Base-by-base conservation (phyloP, 1,140 invertebrate species). In the Galleria mellonella region DNA sequence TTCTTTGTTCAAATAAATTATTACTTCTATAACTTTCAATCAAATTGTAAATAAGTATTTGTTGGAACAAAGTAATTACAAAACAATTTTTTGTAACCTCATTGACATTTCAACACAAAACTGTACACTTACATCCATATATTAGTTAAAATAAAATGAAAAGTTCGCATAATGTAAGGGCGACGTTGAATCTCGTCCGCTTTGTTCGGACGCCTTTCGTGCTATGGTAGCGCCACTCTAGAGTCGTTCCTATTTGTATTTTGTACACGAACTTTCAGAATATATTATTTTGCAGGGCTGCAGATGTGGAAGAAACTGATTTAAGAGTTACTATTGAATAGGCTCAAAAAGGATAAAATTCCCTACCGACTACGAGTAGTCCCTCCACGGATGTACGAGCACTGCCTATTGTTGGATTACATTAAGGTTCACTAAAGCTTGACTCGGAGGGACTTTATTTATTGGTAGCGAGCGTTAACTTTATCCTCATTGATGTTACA, bases 221-320 rank as follows among this genome's bases (percentile, higher is more conserved):
- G 55, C 57, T 59, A 56, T 62, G 62, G 44, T 43, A 47, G 54
- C 37, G 44, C 62, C 62, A 69, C 69, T 76, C 58, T 58, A 74
- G 55, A 43, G 59, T 63, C 69, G 43, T 42, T 55, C 62, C 62
- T 81, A 69, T 81, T 81, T 73, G 68, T 81, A 83, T 83, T 83
- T 76, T 61, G 71, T 77, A 71, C 76, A 77, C 74, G 74, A 73
- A 75, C 67, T 74, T 72, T 69, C 53, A 55, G 76, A 78, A 83
- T 83, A 81, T 75, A 72, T 83, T 83, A 83, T 72, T 73, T 67
- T 58, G 60, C 61, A 62, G 49, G 63, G 63, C 54, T 72, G 65
- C 70, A 68, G 53, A 75, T 72, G 69, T 69, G 65, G 55, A 65
- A 58, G 61, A 62, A 72, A 75, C 65, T 75, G 70, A 75, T 78